Percentiles rank a stretch among this genome's conserved stretches.
Conservation (phyloP, 92 coral and sea anemone genomes). For the Heteractis magnifica region DNA sequence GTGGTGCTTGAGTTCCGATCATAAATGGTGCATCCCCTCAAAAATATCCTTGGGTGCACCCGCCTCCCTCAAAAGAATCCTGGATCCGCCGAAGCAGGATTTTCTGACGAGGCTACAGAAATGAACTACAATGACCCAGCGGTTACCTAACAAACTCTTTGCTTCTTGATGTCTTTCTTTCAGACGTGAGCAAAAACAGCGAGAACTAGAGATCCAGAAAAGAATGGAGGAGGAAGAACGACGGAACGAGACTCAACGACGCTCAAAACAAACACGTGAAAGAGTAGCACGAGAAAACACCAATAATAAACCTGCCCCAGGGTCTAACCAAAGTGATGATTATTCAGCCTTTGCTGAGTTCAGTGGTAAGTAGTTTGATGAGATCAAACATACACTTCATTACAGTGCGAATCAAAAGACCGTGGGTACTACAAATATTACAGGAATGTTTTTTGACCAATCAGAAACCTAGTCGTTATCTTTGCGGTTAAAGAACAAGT, state of each 20-base stretch:
- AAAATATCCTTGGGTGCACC: no score
- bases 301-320: constrained; percentile 18
- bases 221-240: constrained; percentile 57
- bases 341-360: constrained; percentile 78
- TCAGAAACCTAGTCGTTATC: no score
- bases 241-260: constrained; percentile 29
- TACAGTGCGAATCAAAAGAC: no score
- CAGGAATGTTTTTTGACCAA: no score
- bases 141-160: background rate
- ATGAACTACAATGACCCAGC: background rate
- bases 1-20: no score
- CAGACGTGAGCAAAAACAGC: constrained; percentile 46
- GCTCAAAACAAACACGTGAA: constrained; percentile 41
- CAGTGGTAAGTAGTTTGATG: constrained; percentile 53
- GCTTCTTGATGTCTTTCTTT: background rate
- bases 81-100: no score
- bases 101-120: no score
- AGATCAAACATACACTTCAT: background rate
- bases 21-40: no score
- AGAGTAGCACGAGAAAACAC: constrained; percentile 45
- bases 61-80: no score
- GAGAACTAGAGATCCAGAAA: constrained; percentile 70
- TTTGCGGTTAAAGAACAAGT: no score
- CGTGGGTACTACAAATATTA: no score
- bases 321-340: constrained; percentile 45